Percentiles rank a stretch among this genome's conserved stretches.
These are phyloP conservation scores for Aleiodes testaceus DNA, from an alignment of 2,888 invertebrate species.

Conservation along the genomic window DNA sequence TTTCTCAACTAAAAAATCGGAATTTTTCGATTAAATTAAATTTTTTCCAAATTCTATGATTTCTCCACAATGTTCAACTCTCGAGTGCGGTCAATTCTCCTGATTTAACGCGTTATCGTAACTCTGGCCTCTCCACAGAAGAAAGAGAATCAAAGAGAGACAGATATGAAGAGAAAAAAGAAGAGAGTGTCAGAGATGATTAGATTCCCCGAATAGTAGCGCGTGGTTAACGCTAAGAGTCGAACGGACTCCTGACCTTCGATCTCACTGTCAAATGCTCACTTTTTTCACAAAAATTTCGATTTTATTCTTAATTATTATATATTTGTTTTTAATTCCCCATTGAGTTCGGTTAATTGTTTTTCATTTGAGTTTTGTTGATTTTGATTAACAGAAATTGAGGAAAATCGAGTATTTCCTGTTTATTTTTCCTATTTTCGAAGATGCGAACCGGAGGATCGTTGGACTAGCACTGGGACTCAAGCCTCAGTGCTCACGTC, in stretches of 20 bases:
- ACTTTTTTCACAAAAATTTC: not conserved
- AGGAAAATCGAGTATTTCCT: not conserved
- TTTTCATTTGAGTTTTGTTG: too few species aligned
- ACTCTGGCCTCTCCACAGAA: slow-evolving; percentile 2
- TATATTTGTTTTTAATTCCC: too few species aligned
- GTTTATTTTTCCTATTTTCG: not conserved
- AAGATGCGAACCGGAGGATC: slow-evolving; percentile 1
- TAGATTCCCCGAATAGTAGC: slow-evolving; percentile 26
- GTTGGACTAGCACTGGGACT: slow-evolving; percentile 19
- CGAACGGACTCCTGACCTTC: slow-evolving; percentile 27
- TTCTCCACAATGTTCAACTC: not conserved
- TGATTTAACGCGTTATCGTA: slow-evolving; percentile 22
- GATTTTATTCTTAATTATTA: not conserved
- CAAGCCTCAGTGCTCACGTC: slow-evolving; percentile 7
- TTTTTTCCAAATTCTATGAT: not conserved
- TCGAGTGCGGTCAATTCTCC: slow-evolving; percentile 10
- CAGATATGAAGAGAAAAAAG: not conserved
- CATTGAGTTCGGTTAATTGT: too few species aligned
- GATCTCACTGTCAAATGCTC: slow-evolving; percentile 22
- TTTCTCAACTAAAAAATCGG: not conserved
- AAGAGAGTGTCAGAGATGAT: slow-evolving; percentile 16
- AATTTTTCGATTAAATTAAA: not conserved
- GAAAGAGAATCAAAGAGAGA: not conserved
- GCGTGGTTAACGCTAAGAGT: slow-evolving; percentile 6
- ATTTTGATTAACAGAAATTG: too few species aligned